These are phyloP conservation scores for Clavelina lepadiformis DNA, from an alignment of 23 tunicate species.

Conservation along the genomic window DNA sequence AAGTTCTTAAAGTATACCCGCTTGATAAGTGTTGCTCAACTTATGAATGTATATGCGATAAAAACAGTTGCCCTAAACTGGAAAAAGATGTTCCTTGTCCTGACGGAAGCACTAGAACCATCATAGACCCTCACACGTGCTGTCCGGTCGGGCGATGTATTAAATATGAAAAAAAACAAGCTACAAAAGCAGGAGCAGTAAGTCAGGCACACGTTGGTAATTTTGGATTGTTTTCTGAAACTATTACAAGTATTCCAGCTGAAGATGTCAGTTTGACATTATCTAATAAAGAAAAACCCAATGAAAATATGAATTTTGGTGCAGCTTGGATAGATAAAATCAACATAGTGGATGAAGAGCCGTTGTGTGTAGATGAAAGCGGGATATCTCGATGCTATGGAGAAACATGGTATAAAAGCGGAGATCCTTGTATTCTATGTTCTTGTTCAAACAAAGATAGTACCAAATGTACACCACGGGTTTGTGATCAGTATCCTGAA, in stretches of 20 bases:
- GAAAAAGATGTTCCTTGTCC: slow-evolving; percentile 40
- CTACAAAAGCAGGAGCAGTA: slow-evolving; percentile 17
- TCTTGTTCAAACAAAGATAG: slow-evolving; percentile 25
- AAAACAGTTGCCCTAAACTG: slow-evolving; percentile 23
- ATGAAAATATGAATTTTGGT: slow-evolving; percentile 7
- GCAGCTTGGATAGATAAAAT: background rate
- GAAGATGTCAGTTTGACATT: background rate
- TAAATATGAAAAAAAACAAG: background rate
- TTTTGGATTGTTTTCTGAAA: slow-evolving; percentile 21
- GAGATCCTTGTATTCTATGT: slow-evolving; percentile 73
- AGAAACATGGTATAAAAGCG: slow-evolving; percentile 83
- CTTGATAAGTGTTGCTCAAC: slow-evolving; percentile 71
- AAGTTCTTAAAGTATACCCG: slow-evolving; percentile 47
- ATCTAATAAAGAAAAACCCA: background rate
- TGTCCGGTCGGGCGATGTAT: slow-evolving; percentile 70
- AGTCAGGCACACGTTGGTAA: slow-evolving; percentile 1
- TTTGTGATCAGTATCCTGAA: slow-evolving; percentile 48
- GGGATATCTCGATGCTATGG: slow-evolving; percentile 73
- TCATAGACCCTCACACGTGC: slow-evolving; percentile 54
- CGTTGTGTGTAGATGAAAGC: slow-evolving; percentile 61
- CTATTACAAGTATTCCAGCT: background rate
- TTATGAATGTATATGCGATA: slow-evolving; percentile 70
- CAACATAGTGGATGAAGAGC: slow-evolving; percentile 23
- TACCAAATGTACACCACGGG: slow-evolving; percentile 25
- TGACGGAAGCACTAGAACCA: slow-evolving; percentile 29